Conservation (phyloP, 2,797 vertebrate genomes). For the Discoglossus pictus region DNA sequence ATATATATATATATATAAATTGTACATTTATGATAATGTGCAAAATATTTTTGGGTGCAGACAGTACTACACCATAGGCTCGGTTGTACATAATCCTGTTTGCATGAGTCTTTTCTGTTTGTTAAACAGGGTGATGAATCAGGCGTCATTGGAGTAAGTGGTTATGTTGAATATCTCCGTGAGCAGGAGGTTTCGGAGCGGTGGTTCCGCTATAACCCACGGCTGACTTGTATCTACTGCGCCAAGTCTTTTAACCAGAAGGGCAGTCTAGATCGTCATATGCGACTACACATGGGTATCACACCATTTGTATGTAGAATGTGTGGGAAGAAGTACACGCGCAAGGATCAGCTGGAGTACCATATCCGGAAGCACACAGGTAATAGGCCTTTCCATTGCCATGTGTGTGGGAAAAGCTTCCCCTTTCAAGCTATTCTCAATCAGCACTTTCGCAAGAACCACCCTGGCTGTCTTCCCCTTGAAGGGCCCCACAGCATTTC, state of each 20-base stretch:
- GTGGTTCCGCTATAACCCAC: slow-evolving; percentile 97
- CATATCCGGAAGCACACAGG: slow-evolving; percentile 99
- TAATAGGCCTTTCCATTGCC: slow-evolving; percentile 98
- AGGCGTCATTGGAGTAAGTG: slow-evolving; percentile 86
- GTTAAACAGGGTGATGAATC: slow-evolving; percentile 83
- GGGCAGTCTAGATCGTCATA: slow-evolving; percentile 95
- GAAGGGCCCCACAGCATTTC: slow-evolving; percentile 93
- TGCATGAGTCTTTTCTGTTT: slow-evolving; percentile 36
- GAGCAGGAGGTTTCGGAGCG: slow-evolving; percentile 94
- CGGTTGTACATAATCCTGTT: too few relatives aligned
- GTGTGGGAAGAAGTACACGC: slow-evolving; percentile 97
- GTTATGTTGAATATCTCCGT: slow-evolving; percentile 94
- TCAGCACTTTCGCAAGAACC: slow-evolving; percentile 99
- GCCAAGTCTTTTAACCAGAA: slow-evolving; percentile 99
- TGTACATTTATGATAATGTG: too few relatives aligned
- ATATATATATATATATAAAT: too few relatives aligned
- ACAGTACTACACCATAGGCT: too few relatives aligned
- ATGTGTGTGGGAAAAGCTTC: slow-evolving; percentile 96
- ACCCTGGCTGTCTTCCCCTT: slow-evolving; percentile 88
- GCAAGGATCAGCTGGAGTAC: slow-evolving; percentile 98
- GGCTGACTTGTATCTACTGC: slow-evolving; percentile 97
- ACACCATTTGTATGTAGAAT: slow-evolving; percentile 95
- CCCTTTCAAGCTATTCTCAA: slow-evolving; percentile 99
- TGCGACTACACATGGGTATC: slow-evolving; percentile 98
- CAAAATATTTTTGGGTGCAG: too few relatives aligned